Evolutionary conservation across 2,888 invertebrate genomes (phyloP), one percentile per base, ranked within the genome.

Genomic region (Monoplex corrugatus): DNA sequence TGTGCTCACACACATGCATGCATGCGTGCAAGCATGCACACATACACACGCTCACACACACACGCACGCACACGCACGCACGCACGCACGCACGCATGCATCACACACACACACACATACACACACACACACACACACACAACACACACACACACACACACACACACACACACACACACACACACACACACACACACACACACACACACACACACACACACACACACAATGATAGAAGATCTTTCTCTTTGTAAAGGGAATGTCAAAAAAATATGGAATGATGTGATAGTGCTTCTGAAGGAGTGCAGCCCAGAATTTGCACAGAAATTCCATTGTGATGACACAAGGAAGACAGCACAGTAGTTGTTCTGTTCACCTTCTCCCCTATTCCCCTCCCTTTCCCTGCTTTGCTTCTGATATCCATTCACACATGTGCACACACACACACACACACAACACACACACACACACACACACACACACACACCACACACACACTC

Each of bases 131-230:
- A 78, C 78, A 78, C 78, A 78, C 78, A 38, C 78, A 78, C 78
- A 38, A 38, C 78, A 78, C 38, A 2, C 78, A 78, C 38, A 78
- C 78, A 38, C 16, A 13, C 78, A 38, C 38, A 5, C 35, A 35
- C 38, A 78, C 78, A 78, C 38, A 38, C 78, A 38, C 78, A 78
- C 78, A 78, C 16, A 38, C 38, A 78, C 78, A 38, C 38, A 38
- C 68, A 68, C n/a, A 68, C 23, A 68, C 68, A 68, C 68, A 68
- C 68, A 68, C 68, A 23, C 68, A 68, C 68, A 68, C 68, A 68
- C n/a, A 68, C 68, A 68, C 68, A 68, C n/a, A 68, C 68, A 68
- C 78, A 38, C 78, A 78, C 38, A 78, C 78, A 78, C 38, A 38
- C 38, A 78, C 38, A 35, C 38, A 38, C 78, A 38, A n/a, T n/a